A percentile compares a stretch with the other conserved stretches of the same genome.
These are phyloP conservation scores for Gorilla gorilla DNA, from an alignment of 2,113 vertebrate genomes.

Conservation along the genomic window DNA sequence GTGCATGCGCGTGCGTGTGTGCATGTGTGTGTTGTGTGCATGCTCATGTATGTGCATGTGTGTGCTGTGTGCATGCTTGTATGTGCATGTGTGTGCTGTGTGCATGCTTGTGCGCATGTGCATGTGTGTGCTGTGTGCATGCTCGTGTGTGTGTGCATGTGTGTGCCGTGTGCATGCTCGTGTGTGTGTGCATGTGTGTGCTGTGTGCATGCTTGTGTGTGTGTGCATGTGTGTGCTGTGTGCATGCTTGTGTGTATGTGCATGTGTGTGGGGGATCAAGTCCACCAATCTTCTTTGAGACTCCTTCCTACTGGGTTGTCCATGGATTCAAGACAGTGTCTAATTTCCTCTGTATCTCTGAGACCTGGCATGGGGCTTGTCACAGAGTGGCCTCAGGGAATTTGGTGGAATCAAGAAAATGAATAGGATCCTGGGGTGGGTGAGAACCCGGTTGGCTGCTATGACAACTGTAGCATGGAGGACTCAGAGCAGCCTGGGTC, in stretches of 20 bases:
- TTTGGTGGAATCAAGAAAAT: background rate
- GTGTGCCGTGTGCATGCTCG: fast-evolving
- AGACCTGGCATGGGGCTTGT: background rate
- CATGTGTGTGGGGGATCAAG: fast-evolving
- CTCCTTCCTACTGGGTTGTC: background rate
- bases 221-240: background rate
- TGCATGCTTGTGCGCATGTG: background rate
- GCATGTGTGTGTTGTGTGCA: fast-evolving
- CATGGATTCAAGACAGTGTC: background rate
- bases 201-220: background rate
- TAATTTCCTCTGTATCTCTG: background rate
- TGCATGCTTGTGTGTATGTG: background rate
- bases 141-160: no score
- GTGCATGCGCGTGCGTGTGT: background rate
- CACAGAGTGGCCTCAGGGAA: background rate
- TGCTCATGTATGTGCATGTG: no score
- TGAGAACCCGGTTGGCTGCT: background rate
- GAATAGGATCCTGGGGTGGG: background rate
- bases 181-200: background rate
- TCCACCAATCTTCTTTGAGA: background rate
- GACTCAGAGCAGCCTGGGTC: background rate
- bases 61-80: background rate
- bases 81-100: background rate
- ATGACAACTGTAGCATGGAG: background rate
- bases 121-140: background rate